Conservation (phyloP, 2,113 vertebrate genomes). For the Passerina amoena region DNA sequence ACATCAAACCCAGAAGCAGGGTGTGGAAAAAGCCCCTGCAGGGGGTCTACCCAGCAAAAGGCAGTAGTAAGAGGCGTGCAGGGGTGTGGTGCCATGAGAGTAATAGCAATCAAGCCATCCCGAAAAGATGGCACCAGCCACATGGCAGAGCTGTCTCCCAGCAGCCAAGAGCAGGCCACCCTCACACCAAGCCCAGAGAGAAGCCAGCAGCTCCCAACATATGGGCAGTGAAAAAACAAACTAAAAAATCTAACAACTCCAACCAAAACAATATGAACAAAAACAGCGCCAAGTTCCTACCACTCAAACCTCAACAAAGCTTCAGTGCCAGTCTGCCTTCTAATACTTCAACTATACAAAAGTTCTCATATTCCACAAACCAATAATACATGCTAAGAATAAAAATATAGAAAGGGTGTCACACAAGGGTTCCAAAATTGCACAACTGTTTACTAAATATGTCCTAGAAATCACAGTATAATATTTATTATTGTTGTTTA, state of each 20-base stretch:
- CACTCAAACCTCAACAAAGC: neutral
- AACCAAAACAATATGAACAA: neutral
- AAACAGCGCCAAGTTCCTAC: neutral
- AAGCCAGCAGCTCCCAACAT: neutral
- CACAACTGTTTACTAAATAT: neutral
- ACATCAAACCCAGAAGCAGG: neutral
- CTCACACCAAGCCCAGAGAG: neutral
- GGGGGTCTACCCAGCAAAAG: neutral
- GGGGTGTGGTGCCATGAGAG: neutral
- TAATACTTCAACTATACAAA: neutral
- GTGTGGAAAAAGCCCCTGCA: neutral
- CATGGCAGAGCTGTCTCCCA: neutral
- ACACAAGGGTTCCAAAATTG: neutral
- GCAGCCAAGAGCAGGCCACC: neutral
- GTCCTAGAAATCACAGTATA: neutral
- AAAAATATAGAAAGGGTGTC: neutral
- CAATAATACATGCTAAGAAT: neutral
- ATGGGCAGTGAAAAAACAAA: neutral
- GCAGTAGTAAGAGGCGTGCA: neutral
- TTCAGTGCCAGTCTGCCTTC: neutral
- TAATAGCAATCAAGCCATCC: neutral
- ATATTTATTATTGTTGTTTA: neutral
- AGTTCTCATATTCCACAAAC: neutral
- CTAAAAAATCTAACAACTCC: neutral
- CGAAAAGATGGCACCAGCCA: neutral